Evolutionary conservation across 2,888 invertebrate genomes (phyloP), one percentile per base, ranked within the genome.

Genomic region (Caradrina kadenii): DNA sequence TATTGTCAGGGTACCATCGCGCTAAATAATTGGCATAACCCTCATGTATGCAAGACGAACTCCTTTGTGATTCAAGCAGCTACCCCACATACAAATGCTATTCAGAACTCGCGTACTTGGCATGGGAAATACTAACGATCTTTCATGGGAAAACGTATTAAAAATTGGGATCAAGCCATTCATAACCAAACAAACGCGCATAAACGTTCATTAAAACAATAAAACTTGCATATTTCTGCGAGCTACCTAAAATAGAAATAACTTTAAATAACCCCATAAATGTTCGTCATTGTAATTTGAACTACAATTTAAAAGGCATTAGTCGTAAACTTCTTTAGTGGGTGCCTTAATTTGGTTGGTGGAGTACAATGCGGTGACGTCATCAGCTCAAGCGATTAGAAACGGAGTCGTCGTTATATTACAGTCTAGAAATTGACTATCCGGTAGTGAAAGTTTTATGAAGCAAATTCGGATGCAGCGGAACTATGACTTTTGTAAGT

Each of bases 291-390:
- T 58, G 66, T 69, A 76, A 80, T 76, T 63, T 82, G 66, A 55
- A 63, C 52, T 52, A 74, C 76, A 72, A 79, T 82, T 76, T 73
- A 82, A 80, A 83, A 75, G 70, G 60, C 77, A 82, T 73, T 82
- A 79, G 63, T 70, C 66, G 54, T 72, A 58, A 72, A 70, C 63
- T 59, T 69, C 68, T 75, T 63, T 60, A 79, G 56, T 69, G 65
- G 67, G 56, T 61, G 65, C 69, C 61, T 65, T 63, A 63, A 73
- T 82, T 82, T 63, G 71, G 58, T 49, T 60, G 55, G 45, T 39
- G 59, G 49, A 63, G 35, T 62, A 70, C 63, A 73, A 65, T 55
- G 50, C 22, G 48, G 17, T 83, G 83, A 78, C 61, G 73, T 76
- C 71, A 75, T 53, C 67, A 8, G 7, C 26, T 56, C 48, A 5